Base-by-base conservation (phyloP, 1,140 invertebrate species). In the Pseudoatta argentina region DNA sequence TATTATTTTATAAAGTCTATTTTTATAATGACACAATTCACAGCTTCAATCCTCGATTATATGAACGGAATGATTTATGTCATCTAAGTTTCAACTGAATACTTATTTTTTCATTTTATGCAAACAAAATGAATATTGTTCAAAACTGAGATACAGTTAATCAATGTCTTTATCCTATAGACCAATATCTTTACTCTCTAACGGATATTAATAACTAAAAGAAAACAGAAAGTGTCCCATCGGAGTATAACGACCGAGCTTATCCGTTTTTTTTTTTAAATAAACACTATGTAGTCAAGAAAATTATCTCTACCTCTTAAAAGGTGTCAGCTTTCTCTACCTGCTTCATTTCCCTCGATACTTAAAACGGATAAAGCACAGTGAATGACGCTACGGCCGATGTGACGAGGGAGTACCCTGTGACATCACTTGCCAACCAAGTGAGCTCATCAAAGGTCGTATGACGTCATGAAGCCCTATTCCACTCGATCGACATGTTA, bases 381-480 rank as follows among this genome's bases (percentile, higher is more conserved):
- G 16, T 48, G 24, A 48, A 75, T 75, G 79, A 83, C 79, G 79
- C 5, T 75, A 30, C 55, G 8, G 8, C 27, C 55, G 55, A 75
- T 55, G 69, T 39, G 18, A 44, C 10, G 21, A 18, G 39, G 12
- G 6, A 48, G 3, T 72, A 14, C 14, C 27, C 8, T 30, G 55
- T 83, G 79, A 83, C 71, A 83, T 83, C 79, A 83, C 44, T 75
- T 61, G 55, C 39, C 39, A 30, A 61, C 8, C 69, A 61, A 82
- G 69, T 83, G 69, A 83, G 63, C 69, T 83, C 79, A 83, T 30
- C 21, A 67, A 51, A 53, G 69, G 69, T 75, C 39, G 39, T 21
- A 53, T 75, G 69, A 83, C 79, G 79, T 44, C 79, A 83, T 34
- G 24, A 61, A 75, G 69, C 55, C 79, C 67, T 82, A 82, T 82